Base-by-base conservation (phyloP, 1,140 invertebrate genomes). In the Cardiocondyla obscurior region DNA sequence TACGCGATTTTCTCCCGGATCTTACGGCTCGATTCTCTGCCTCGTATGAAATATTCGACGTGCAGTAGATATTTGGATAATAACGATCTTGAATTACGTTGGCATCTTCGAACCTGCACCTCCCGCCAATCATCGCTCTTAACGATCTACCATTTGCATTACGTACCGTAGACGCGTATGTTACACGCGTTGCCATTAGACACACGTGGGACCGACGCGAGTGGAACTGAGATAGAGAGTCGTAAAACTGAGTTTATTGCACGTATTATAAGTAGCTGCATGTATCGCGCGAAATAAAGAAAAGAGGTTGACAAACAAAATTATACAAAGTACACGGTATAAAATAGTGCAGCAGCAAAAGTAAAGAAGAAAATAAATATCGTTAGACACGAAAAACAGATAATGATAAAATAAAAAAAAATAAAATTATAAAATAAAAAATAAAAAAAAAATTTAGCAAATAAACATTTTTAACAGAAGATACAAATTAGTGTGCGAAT, bases 61-160 rank as follows among this genome's bases (percentile, higher is more conserved):
- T 53, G 46, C 30, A 51, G 22, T 30, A 10, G 22, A 77, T 77
- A 77, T 77, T 77, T 67, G 60, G 74, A 67, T 77, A 77, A 77
- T 77, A 77, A 77, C 22, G 60, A 77, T 39, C 33, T 16, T 30
- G 49, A 77, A 60, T 77, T 77, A 77, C 22, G 60, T 22, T 25
- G 46, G 46, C 33, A 39, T 67, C 74, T 77, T 77, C 46, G 60
- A 53, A 28, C 60, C 44, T 51, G 74, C 42, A 64, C 57, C 39
- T n/a, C 22, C 44, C 44, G 60, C 46, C 74, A 77, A 77, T 77
- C 60, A 77, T 77, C 44, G 44, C 3, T 53, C 46, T 39, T 77
- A 77, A 77, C 46, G 73, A 65, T 51, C 73, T 30, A 65, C 73
- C 44, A 65, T 77, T 77, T 60, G 58, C 58, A 77, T 77, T 77